phyloP scores from a whole-genome alignment of 2,797 vertebrate species.

The Tamandua tetradactyla region DNA sequence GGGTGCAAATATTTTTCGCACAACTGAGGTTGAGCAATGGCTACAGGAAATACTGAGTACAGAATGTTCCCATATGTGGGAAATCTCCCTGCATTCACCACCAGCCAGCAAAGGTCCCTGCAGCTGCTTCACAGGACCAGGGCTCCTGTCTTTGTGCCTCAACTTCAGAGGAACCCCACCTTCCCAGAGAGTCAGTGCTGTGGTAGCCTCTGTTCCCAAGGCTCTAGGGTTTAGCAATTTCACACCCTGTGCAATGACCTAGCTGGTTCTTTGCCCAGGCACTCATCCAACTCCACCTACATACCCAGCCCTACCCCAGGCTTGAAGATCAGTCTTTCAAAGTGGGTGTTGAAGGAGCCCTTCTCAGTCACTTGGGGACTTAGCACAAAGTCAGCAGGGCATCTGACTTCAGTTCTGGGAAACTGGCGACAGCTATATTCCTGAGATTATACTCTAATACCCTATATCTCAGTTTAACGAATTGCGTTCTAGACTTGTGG shows the following conservation, averaged over 20 bases:
- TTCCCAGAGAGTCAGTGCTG: conserved; percentile 29
- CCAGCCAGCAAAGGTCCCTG: conserved; percentile 46
- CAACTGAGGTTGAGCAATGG: conserved; percentile 73
- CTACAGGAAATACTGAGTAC: conserved; percentile 71
- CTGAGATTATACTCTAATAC: not conserved
- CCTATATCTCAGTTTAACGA: not conserved
- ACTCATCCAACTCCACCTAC: not conserved
- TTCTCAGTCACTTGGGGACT: not conserved
- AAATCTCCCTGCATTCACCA: conserved; percentile 39
- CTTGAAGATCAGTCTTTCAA: conserved; percentile 29
- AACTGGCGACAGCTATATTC: not conserved
- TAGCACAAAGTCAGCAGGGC: not conserved
- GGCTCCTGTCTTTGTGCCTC: not conserved
- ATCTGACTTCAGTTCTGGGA: not conserved
- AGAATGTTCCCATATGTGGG: conserved; percentile 64
- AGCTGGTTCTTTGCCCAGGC: conserved; percentile 47
- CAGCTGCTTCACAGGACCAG: not conserved
- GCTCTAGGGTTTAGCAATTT: not conserved
- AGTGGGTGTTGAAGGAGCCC: not conserved
- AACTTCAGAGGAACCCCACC: not conserved
- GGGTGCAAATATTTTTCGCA: conserved; percentile 67
- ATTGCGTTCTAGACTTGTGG: not conserved
- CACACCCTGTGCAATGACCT: conserved; percentile 22
- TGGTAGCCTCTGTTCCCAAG: not conserved
- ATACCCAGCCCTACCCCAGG: not conserved